Conservation (phyloP, 2,888 invertebrate genomes). For the Noctua janthina region DNA sequence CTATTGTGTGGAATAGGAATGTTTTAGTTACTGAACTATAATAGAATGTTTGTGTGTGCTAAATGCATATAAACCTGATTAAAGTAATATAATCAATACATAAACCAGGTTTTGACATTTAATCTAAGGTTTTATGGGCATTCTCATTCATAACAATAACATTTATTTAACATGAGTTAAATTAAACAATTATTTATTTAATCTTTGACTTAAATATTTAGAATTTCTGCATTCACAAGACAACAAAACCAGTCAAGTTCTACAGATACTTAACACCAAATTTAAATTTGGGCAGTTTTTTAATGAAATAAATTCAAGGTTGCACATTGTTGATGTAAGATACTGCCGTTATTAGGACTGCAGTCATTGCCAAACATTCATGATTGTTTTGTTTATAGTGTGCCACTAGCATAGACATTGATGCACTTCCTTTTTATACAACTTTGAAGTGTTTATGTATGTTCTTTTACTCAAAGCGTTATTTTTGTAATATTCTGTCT, state of each 20-base stretch:
- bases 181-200: neutral
- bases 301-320: conserved; percentile 36
- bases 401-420: neutral
- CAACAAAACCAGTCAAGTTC: neutral
- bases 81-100: neutral
- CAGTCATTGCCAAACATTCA: conserved; percentile 47
- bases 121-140: conserved; percentile 9
- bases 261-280: neutral
- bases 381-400: conserved; percentile 17
- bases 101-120: neutral
- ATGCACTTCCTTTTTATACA: neutral
- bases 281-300: conserved; percentile 4
- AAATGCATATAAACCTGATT: conserved; percentile 10
- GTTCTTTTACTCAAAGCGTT: neutral
- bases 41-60: conserved; percentile 6
- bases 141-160: conserved; percentile 12
- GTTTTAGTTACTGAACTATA: conserved; percentile 5
- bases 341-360: conserved; percentile 20
- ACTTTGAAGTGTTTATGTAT: neutral
- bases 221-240: neutral
- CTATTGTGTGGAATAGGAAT: conserved; percentile 11
- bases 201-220: neutral
- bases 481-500: neutral
- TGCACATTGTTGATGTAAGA: conserved; percentile 22
- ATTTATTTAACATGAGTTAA: neutral